A percentile compares a stretch with the other conserved stretches of the same genome.
phyloP scores from a whole-genome alignment of 2,797 vertebrate species.

The Eospalax fontanierii region DNA sequence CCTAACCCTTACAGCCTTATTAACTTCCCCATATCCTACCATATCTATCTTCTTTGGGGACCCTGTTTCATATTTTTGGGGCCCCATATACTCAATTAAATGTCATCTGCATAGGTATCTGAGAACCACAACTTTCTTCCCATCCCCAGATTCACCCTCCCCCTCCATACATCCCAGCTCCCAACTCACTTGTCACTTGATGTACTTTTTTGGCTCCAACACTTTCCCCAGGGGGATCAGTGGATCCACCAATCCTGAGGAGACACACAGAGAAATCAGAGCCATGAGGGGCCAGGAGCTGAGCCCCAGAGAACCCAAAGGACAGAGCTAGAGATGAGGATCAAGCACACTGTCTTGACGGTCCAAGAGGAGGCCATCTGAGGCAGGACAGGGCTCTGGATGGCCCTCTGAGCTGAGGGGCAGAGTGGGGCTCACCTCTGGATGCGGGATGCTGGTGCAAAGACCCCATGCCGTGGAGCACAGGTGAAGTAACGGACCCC shows the following conservation, averaged over 20 bases:
- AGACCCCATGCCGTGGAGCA: constrained; percentile 95
- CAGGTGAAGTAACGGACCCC: constrained; percentile 97
- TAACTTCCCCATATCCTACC: not conserved
- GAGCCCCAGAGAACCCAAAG: not conserved
- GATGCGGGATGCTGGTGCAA: constrained; percentile 96
- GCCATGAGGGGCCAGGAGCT: not conserved
- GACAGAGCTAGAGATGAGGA: not conserved
- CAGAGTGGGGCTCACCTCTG: constrained; percentile 91
- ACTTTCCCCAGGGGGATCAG: constrained; percentile 91
- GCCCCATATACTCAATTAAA: not conserved
- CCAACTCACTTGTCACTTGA: constrained; percentile 96
- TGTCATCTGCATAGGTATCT: constrained; percentile 6
- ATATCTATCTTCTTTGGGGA: not conserved
- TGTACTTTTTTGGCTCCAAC: constrained; percentile 95
- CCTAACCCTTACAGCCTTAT: not conserved
- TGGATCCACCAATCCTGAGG: constrained; percentile 94
- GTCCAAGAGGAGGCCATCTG: not conserved
- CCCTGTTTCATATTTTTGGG: constrained; percentile 46
- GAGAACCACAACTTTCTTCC: not conserved
- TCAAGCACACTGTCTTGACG: not conserved
- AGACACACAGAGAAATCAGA: constrained; percentile 64
- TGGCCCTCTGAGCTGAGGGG: not conserved
- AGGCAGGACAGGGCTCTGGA: not conserved
- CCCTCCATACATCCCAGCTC: not conserved
- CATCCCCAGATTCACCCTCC: not conserved